Conservation (phyloP, 2,113 vertebrate genomes). For the Psammodynastes pulverulentus region DNA sequence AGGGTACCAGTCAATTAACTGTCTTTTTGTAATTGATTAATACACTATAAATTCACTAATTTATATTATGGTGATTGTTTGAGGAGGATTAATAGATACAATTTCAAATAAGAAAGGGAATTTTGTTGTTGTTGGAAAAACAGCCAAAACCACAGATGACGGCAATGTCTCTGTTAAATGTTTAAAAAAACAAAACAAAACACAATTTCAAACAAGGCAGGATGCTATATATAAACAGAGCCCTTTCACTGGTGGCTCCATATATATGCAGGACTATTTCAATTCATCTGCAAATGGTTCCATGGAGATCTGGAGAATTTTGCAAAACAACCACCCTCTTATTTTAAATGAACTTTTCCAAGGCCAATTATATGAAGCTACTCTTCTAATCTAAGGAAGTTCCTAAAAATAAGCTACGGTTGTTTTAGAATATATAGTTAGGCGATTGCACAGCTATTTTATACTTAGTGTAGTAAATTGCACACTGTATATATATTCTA, state of each 20-base stretch:
- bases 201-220: neutral
- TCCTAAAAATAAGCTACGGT: neutral
- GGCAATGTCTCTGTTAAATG: neutral
- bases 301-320: neutral
- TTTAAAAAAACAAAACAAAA: neutral
- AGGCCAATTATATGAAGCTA: neutral
- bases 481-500: neutral
- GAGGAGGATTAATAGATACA: neutral
- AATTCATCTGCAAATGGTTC: neutral
- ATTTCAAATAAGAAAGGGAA: neutral
- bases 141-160: neutral
- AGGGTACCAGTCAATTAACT: neutral
- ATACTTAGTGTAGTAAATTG: neutral
- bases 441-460: neutral
- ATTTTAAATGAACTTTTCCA: neutral
- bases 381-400: neutral
- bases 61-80: slow-evolving; percentile 2
- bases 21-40: slow-evolving; percentile 6
- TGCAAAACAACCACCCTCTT: neutral
- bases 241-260: neutral
- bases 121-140: neutral
- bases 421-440: neutral
- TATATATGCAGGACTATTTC: neutral
- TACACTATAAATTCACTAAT: slow-evolving; percentile 5
- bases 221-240: neutral